Percentiles rank a stretch among this genome's conserved stretches.
Evolutionary conservation across 1,140 invertebrate species (phyloP).

Genomic region (Drosophila trapezifrons): DNA sequence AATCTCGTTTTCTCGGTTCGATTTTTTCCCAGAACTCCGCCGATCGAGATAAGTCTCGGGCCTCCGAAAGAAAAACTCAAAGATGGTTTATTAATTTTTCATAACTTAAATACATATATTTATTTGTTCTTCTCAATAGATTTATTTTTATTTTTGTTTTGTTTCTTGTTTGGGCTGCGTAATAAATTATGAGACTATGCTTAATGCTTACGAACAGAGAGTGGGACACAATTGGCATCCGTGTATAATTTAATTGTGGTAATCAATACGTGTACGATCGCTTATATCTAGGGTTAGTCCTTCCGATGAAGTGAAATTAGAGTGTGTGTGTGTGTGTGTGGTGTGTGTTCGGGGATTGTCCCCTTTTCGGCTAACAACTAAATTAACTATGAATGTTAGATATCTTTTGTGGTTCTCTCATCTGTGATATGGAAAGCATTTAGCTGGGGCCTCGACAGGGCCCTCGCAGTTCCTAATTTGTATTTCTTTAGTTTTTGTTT

Average conservation of each 20-base stretch:
- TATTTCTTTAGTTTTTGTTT: conserved; percentile 40
- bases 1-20: conserved; percentile 10
- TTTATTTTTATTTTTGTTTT: conserved; percentile 56
- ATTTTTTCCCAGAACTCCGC: conserved; percentile 55
- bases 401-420: conserved; percentile 70
- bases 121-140: conserved; percentile 57
- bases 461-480: conserved; percentile 34
- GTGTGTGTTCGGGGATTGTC: conserved; percentile 45
- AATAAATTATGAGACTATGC: conserved; percentile 79
- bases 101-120: conserved; percentile 82
- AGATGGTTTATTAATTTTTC: conserved; percentile 75
- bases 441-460: conserved; percentile 39
- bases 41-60: conserved; percentile 49
- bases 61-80: conserved; percentile 41
- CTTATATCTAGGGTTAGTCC: conserved; percentile 46
- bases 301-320: conserved; percentile 47
- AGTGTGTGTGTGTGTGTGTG: conserved; percentile 33
- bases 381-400: conserved; percentile 80
- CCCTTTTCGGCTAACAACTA: conserved; percentile 55
- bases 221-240: conserved; percentile 58
- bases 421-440: conserved; percentile 80
- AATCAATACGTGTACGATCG: conserved; percentile 44
- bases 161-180: conserved; percentile 44
- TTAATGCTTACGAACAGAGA: conserved; percentile 72
- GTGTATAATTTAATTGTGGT: conserved; percentile 52